phyloP scores from a whole-genome alignment of 2,888 invertebrate species.

The Machimus rusticus region DNA sequence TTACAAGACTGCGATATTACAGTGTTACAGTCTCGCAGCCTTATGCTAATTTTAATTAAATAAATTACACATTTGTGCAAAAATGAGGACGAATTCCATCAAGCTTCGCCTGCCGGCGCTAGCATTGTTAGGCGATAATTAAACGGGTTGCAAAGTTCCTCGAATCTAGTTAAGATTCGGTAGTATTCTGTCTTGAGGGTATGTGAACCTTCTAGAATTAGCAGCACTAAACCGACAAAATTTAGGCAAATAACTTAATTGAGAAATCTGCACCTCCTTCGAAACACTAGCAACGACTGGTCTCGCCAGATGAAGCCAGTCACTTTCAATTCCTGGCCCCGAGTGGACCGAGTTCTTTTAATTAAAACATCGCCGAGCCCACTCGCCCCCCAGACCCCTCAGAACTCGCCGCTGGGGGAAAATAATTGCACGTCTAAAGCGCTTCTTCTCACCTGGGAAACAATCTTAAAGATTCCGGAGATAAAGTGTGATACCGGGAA shows the following conservation, averaged over 20 bases:
- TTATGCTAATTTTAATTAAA: conserved; percentile 42
- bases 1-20: conserved; percentile 1
- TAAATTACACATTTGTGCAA: conserved; percentile 27
- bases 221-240: not conserved
- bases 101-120: not conserved
- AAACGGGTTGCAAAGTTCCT: not conserved
- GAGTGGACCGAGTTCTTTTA: not conserved
- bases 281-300: not conserved
- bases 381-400: not conserved
- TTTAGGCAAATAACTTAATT: not conserved
- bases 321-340: not conserved
- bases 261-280: not conserved
- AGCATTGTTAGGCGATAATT: conserved; percentile 23
- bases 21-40: not conserved
- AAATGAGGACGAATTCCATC: conserved; percentile 17
- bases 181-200: not conserved
- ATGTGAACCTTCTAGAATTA: not conserved
- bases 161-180: not conserved
- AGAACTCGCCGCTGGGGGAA: not conserved
- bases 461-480: not conserved
- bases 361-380: not conserved
- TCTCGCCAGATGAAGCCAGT: not conserved
- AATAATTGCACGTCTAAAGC: not conserved
- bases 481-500: not conserved
- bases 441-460: not conserved